A percentile compares a stretch with the other conserved stretches of the same genome.
phyloP scores from a whole-genome alignment of 2,888 invertebrate species.

The Diadromus collaris region DNA sequence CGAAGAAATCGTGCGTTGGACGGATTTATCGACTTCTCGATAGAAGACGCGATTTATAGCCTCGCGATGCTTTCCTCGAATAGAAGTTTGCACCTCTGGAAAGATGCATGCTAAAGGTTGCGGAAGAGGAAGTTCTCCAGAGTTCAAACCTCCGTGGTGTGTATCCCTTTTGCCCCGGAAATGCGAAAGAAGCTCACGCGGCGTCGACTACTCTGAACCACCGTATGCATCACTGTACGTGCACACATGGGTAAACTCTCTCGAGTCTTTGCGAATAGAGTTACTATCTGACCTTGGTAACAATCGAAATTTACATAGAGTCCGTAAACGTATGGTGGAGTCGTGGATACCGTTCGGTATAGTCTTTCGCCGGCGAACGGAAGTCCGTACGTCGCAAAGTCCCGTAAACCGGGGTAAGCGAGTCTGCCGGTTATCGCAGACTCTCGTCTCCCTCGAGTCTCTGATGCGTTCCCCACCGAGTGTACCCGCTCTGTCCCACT shows the following conservation, averaged over 20 bases:
- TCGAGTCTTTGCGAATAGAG: constrained; percentile 53
- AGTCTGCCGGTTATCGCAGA: constrained; percentile 48
- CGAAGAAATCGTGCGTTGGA: constrained; percentile 5
- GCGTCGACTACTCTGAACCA: constrained; percentile 32
- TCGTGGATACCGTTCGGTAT: constrained; percentile 52
- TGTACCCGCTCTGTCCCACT: constrained; percentile 42
- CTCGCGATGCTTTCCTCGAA: not conserved
- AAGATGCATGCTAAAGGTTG: constrained; percentile 21
- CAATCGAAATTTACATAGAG: constrained; percentile 66
- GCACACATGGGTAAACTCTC: constrained; percentile 10
- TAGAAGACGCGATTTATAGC: constrained; percentile 26
- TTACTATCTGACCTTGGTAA: constrained; percentile 66
- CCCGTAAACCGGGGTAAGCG: constrained; percentile 54
- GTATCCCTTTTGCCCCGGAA: constrained; percentile 41
- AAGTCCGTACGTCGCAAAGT: constrained; percentile 53
- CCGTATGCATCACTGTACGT: constrained; percentile 23
- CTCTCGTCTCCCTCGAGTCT: constrained; percentile 46
- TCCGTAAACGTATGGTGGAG: constrained; percentile 47
- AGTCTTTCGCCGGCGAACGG: constrained; percentile 55
- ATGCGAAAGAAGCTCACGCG: constrained; percentile 27
- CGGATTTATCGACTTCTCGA: constrained; percentile 18
- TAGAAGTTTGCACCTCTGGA: constrained; percentile 1
- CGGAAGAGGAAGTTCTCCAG: constrained; percentile 44
- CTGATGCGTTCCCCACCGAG: constrained; percentile 46
- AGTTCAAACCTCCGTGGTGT: not conserved